These are phyloP conservation scores for Steromphala cineraria DNA, from an alignment of 2,888 invertebrate species.

Conservation along the genomic window DNA sequence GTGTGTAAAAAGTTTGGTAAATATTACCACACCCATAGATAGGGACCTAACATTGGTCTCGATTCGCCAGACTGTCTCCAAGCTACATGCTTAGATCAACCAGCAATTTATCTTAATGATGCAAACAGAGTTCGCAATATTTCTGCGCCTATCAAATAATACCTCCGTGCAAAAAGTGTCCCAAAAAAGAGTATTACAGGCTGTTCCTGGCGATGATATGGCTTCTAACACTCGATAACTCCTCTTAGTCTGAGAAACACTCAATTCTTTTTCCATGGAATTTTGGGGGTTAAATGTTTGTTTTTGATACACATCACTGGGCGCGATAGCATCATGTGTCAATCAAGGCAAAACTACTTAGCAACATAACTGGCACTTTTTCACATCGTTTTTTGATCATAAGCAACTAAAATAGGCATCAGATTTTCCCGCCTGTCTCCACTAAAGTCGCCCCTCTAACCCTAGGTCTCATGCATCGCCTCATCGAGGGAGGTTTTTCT, in stretches of 20 bases:
- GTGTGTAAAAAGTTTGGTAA: constrained; percentile 14
- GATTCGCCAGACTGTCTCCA: background rate
- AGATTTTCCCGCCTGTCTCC: background rate
- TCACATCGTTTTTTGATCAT: background rate
- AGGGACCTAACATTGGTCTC: background rate
- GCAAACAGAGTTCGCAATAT: background rate
- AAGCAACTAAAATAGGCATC: constrained; percentile 4
- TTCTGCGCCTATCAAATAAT: background rate
- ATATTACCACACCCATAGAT: constrained; percentile 19
- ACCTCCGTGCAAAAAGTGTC: background rate
- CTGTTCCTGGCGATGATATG: background rate
- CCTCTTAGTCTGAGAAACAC: background rate
- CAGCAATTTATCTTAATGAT: constrained; percentile 12
- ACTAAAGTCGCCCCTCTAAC: background rate
- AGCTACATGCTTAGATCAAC: background rate
- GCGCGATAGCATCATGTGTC: constrained; percentile 1
- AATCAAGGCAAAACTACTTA: background rate
- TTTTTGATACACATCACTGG: constrained; percentile 1
- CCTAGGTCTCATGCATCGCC: background rate
- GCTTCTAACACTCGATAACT: background rate
- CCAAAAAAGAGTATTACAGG: background rate
- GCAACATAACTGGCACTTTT: background rate
- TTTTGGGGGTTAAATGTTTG: constrained; percentile 5
- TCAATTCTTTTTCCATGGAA: background rate
- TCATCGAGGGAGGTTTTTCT: background rate